phyloP scores from a whole-genome alignment of 2,113 vertebrate genomes.

The Eonycteris spelaea region DNA sequence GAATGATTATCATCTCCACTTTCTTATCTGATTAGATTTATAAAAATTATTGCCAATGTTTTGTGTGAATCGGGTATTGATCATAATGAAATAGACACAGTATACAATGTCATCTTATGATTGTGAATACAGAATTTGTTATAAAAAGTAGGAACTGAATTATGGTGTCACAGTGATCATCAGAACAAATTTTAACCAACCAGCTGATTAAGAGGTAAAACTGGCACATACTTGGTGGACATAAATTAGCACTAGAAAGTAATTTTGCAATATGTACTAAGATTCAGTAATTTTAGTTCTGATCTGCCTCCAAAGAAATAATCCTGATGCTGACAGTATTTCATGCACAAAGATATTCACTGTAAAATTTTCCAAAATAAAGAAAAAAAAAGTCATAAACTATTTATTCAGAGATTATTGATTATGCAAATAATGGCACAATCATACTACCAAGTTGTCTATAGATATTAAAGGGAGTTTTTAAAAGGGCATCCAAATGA shows the following conservation, averaged over 20 bases:
- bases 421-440: not conserved
- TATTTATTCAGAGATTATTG: not conserved
- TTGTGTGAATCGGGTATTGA: not conserved
- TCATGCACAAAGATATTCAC: not conserved
- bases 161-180: not conserved
- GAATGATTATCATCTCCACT: not conserved
- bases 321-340: not conserved
- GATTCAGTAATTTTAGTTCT: not conserved
- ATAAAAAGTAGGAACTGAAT: not conserved
- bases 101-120: not conserved
- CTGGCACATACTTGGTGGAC: not conserved
- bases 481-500: not conserved
- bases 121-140: not conserved
- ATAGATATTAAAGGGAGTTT: not conserved
- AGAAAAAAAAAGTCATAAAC: not conserved
- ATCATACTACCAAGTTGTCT: not conserved
- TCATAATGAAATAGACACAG: not conserved
- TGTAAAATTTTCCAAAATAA: not conserved
- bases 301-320: not conserved
- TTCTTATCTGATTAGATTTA: not conserved
- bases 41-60: not conserved
- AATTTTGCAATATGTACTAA: not conserved
- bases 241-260: not conserved
- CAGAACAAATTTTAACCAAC: not conserved
- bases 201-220: not conserved